A percentile compares a stretch with the other conserved stretches of the same genome.
Conservation (phyloP, 2,113 vertebrate species). For the Prolemur simus region DNA sequence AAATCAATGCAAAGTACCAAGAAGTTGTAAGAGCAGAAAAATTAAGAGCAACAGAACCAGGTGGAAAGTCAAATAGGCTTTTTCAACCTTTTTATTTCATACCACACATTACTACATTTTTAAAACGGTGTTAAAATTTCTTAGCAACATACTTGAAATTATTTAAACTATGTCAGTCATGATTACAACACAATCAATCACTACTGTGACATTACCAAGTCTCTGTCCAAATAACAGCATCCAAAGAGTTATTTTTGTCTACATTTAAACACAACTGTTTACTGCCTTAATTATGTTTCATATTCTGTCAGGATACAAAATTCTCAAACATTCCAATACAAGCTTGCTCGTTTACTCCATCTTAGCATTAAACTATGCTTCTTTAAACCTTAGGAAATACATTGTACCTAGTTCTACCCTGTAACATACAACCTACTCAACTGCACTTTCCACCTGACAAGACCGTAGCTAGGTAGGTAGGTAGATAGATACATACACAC, state of each 20-base stretch:
- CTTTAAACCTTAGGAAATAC: background rate
- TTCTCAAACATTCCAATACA: background rate
- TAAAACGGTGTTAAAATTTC: background rate
- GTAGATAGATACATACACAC: background rate
- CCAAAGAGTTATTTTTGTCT: background rate
- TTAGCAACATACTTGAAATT: background rate
- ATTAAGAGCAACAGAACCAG: background rate
- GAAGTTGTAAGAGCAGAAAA: background rate
- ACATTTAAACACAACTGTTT: background rate
- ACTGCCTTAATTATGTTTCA: background rate
- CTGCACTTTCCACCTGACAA: background rate
- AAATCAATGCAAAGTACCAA: background rate
- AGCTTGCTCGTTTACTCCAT: background rate
- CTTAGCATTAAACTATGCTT: background rate
- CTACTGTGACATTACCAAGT: background rate
- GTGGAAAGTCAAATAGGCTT: background rate
- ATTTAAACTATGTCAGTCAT: background rate
- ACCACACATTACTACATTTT: background rate
- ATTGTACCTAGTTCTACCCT: background rate
- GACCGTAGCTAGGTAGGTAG: no score
- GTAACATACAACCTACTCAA: background rate
- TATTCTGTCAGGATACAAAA: background rate
- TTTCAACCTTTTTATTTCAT: background rate
- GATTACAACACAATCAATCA: background rate
- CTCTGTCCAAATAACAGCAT: background rate